Conservation (phyloP, 92 coral and sea anemone species). For the Epizoanthus ramosus region DNA sequence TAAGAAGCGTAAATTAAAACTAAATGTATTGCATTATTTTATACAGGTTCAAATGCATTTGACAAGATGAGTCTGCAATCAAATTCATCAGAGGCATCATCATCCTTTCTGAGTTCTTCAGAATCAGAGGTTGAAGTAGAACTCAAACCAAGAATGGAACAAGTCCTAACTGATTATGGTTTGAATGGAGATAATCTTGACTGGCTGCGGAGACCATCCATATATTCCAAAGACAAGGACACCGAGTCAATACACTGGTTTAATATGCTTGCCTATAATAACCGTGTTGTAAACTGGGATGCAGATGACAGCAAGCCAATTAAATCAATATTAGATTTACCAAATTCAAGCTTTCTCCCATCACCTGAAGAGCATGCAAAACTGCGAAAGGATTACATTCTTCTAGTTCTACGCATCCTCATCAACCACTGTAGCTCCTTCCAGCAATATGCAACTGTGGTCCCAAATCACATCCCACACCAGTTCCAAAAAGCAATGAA, state of each 20-base stretch:
- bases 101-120: not conserved
- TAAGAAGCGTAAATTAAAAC: too few species aligned
- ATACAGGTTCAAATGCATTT: constrained; percentile 2
- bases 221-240: constrained; percentile 37
- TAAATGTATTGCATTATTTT: not conserved
- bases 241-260: constrained; percentile 56
- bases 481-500: constrained; percentile 38
- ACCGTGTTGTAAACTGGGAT: constrained; percentile 41
- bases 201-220: constrained; percentile 50
- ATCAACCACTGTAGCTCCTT: constrained; percentile 42
- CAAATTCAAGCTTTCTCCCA: constrained; percentile 44
- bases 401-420: constrained; percentile 41
- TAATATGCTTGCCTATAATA: constrained; percentile 35
- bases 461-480: constrained; percentile 51
- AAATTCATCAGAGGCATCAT: constrained; percentile 27
- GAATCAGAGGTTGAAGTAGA: constrained; percentile 42
- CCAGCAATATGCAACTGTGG: constrained; percentile 40
- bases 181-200: constrained; percentile 58
- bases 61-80: constrained; percentile 7
- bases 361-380: constrained; percentile 49
- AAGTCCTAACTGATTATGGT: constrained; percentile 39
- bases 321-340: constrained; percentile 37
- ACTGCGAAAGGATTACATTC: constrained; percentile 38
- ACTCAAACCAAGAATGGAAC: too few species aligned
- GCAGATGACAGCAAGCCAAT: constrained; percentile 34